A percentile compares a stretch with the other conserved stretches of the same genome.
These are phyloP conservation scores for Acrocephalus arundinaceus DNA, from an alignment of 2,113 vertebrate genomes.

Conservation along the genomic window DNA sequence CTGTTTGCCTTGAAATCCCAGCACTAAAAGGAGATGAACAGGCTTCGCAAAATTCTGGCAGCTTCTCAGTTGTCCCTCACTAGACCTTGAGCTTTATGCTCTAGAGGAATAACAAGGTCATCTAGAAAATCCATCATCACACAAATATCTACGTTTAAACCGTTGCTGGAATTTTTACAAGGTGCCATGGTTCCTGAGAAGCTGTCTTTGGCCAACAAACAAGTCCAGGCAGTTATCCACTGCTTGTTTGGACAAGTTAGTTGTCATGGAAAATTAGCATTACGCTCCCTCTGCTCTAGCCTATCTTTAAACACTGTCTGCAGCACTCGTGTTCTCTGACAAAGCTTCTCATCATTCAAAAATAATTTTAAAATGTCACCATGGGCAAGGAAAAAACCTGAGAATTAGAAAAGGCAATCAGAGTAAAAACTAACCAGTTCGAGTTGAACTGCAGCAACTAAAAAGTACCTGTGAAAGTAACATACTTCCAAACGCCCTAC, in stretches of 20 bases:
- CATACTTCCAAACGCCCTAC: neutral
- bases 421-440: neutral
- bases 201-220: neutral
- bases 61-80: neutral
- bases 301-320: neutral
- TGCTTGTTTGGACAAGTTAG: slow-evolving; percentile 42
- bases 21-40: neutral
- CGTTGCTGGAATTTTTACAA: slow-evolving; percentile 28
- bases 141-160: neutral
- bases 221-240: slow-evolving; percentile 47
- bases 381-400: neutral
- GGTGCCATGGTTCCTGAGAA: neutral
- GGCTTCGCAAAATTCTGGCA: neutral
- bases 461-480: neutral
- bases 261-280: slow-evolving; percentile 48
- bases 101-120: neutral
- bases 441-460: neutral
- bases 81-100: slow-evolving; percentile 26
- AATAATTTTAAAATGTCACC: neutral
- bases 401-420: neutral
- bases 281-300: neutral
- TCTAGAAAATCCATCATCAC: neutral
- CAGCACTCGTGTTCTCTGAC: neutral
- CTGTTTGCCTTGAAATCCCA: neutral
- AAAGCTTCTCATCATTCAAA: neutral